Evolutionary conservation across 2,888 invertebrate genomes (phyloP), one percentile per base, ranked within the genome.

Genomic region (Syrphus vitripennis): DNA sequence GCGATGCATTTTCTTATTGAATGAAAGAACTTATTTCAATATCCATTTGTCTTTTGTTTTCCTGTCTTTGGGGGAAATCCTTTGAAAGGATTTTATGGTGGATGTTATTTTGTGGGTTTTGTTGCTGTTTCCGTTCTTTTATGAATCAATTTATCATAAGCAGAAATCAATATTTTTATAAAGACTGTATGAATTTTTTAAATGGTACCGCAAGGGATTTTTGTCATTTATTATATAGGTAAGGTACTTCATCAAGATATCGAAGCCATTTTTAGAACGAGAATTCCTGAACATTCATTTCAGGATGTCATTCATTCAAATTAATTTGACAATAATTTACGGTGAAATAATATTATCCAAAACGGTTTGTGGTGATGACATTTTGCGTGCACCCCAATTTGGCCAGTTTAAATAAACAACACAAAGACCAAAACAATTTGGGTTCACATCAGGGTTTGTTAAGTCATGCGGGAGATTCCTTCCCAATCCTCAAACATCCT

Each of bases 41-140:
- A 83, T 71, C 83, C 53, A 87, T 87, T 83, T 79, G 78, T 87
- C 83, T 83, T 82, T 74, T 74, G 57, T 67, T 76, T 31, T 10
- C 71, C 26, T 42, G 14, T 59, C 63, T 42, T 53, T 63, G 29
- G 29, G 24, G 61, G 61, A 40, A 61, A 24, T 59, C 19, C 65
- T 65, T 65, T 65, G 45, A 65, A 45, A 29, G 14, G 24, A 65
- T 29, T 31, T 45, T 45, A 26, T 42, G 10, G 7, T 29, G 24
- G 24, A n/a, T 40, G 24, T 40, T n/a, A n/a, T n/a, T n/a, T n/a
- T 48, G 48, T 4, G 21, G 21, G 19, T 24, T 21, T 37, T 42
- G 7, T 24, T 42, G 16, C 16, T 61, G 65, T n/a, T 42, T 57
- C n/a, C 3, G 10, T 40, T 61, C 2, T 9, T 21, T 16, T 19